Evolutionary conservation across 1,140 invertebrate genomes (phyloP).

Genomic region (Polypedilum vanderplanki): DNA sequence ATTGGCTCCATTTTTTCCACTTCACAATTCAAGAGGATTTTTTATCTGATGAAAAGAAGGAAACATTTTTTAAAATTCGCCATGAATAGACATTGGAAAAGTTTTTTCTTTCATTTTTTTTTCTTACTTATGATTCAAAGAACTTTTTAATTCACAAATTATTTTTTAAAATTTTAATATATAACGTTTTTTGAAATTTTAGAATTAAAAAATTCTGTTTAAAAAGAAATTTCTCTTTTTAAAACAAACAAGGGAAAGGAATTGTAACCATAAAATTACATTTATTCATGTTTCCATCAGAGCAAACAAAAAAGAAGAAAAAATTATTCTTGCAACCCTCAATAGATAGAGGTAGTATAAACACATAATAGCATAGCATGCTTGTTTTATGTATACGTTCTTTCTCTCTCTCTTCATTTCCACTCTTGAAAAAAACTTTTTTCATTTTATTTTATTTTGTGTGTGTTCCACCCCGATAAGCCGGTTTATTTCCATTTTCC

Average conservation of each 20-base stretch:
- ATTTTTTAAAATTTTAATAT: no score
- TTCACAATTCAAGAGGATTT: no score
- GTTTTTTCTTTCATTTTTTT: no score
- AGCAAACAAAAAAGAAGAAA: no score
- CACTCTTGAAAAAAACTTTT: background rate
- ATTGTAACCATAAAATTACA: background rate
- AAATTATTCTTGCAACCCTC: background rate
- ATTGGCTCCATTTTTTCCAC: background rate
- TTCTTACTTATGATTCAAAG: no score
- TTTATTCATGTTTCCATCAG: background rate
- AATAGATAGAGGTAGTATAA: background rate
- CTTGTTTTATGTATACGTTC: background rate
- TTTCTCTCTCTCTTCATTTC: no score
- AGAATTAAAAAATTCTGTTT: no score
- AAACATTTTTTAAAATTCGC: background rate
- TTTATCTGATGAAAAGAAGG: no score
- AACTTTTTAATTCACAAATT: no score
- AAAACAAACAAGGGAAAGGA: no score
- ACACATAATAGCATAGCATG: constrained; percentile 22
- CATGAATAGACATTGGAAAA: constrained; percentile 1
- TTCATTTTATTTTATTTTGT: constrained; percentile 1
- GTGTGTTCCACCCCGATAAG: background rate
- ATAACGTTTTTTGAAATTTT: no score
- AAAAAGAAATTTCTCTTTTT: no score
- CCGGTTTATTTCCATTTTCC: constrained; percentile 21